phyloP scores from a whole-genome alignment of 1,140 invertebrate genomes.

The Trypoxylus dichotomus region DNA sequence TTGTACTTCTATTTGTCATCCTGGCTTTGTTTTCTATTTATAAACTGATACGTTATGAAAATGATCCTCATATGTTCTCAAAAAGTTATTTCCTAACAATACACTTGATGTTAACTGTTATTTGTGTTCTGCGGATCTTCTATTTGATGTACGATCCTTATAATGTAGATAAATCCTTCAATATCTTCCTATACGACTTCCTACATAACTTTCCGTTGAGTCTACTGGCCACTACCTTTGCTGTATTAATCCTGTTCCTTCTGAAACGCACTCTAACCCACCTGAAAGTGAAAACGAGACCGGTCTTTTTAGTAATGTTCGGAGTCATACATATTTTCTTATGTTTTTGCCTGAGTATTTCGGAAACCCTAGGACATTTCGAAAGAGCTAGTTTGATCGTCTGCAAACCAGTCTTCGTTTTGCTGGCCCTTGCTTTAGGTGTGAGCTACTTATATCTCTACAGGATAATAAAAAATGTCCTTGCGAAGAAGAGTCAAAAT shows the following conservation, averaged over 20 bases:
- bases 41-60: constrained; percentile 78
- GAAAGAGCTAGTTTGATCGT: constrained; percentile 48
- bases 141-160: constrained; percentile 90
- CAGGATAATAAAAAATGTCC: constrained; percentile 64
- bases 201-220: constrained; percentile 81
- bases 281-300: constrained; percentile 70
- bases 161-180: constrained; percentile 76
- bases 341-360: constrained; percentile 78
- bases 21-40: constrained; percentile 80
- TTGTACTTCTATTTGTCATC: constrained; percentile 78
- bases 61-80: constrained; percentile 75
- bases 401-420: constrained; percentile 82
- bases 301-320: constrained; percentile 72
- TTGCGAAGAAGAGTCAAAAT: constrained; percentile 68
- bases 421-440: constrained; percentile 77
- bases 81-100: constrained; percentile 84
- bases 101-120: constrained; percentile 76
- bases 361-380: constrained; percentile 61
- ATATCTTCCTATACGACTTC: constrained; percentile 78
- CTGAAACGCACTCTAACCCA: constrained; percentile 72
- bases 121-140: constrained; percentile 79
- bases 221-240: constrained; percentile 81
- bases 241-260: constrained; percentile 81
- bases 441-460: constrained; percentile 85
- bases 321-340: constrained; percentile 73